A percentile compares a stretch with the other conserved stretches of the same genome.
Conservation (phyloP, 2,797 vertebrate species). For the Hirundo rustica region DNA sequence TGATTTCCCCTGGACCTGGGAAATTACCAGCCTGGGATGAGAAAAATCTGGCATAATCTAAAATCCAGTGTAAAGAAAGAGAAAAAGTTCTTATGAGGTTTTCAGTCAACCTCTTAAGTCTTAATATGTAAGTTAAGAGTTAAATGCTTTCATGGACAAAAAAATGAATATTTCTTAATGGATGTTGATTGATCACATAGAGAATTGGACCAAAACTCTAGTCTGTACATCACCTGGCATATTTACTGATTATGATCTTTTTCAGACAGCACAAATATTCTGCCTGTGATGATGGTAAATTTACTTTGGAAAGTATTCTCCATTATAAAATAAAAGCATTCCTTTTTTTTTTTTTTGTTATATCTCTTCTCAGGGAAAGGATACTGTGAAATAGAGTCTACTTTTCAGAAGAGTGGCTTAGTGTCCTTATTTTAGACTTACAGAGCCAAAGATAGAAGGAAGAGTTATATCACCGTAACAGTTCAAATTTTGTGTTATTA, state of each 20-base stretch:
- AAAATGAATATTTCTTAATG: neutral
- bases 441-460: neutral
- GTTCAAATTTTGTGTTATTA: neutral
- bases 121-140: neutral
- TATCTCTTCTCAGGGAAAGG: neutral
- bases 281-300: neutral
- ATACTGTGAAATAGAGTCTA: neutral
- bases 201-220: neutral
- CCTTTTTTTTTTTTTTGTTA: neutral
- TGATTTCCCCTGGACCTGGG: neutral
- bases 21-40: neutral
- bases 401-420: neutral
- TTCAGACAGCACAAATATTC: neutral
- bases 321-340: neutral
- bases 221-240: neutral
- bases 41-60: neutral
- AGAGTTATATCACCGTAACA: rapidly evolving
- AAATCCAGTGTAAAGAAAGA: neutral
- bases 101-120: neutral
- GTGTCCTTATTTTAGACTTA: neutral
- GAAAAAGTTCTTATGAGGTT: neutral
- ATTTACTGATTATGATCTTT: neutral
- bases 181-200: neutral
- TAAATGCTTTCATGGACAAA: neutral
- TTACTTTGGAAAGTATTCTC: neutral